Evolutionary conservation across 2,113 vertebrate species (phyloP).

Genomic region (Rhombomys opimus): DNA sequence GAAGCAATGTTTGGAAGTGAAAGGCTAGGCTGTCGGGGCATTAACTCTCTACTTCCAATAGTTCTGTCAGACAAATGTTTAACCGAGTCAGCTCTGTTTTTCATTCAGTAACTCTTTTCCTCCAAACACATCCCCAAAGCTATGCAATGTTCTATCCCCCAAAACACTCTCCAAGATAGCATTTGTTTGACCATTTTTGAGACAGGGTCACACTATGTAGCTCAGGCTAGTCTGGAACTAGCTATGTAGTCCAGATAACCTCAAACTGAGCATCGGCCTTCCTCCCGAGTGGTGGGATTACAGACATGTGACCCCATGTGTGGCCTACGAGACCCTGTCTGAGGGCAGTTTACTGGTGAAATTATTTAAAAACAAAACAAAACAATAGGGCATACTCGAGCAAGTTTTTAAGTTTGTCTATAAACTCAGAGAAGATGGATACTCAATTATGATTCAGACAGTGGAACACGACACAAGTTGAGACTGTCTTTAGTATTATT

Average conservation of each 20-base stretch:
- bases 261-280: not conserved
- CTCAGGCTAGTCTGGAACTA: not conserved
- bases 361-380: not conserved
- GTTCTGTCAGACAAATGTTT: not conserved
- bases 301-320: not conserved
- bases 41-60: not conserved
- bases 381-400: not conserved
- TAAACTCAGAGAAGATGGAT: not conserved
- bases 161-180: not conserved
- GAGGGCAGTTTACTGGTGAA: not conserved
- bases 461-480: not conserved
- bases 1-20: not conserved
- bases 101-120: not conserved
- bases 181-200: not conserved
- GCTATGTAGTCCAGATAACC: not conserved
- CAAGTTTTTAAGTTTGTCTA: not conserved
- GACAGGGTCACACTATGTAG: not conserved
- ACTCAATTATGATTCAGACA: constrained; percentile 1
- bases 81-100: not conserved
- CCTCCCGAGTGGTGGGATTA: not conserved
- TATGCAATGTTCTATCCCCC: not conserved
- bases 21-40: not conserved
- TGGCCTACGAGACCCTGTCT: not conserved
- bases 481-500: constrained; percentile 7
- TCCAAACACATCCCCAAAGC: not conserved